phyloP scores from a whole-genome alignment of 2,888 invertebrate genomes.

The Ennomos quercinarius region DNA sequence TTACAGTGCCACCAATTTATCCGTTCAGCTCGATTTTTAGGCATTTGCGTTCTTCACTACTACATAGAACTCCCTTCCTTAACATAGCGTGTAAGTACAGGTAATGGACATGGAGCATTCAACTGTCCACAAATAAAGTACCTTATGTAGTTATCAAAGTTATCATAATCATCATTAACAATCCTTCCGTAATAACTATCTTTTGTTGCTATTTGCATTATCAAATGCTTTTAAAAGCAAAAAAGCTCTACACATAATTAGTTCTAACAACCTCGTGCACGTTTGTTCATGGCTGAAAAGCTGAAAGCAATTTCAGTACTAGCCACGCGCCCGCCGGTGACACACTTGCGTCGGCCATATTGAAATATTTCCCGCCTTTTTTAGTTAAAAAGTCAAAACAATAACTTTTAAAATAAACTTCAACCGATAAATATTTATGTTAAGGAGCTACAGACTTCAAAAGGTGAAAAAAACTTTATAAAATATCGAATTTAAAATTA shows the following conservation, averaged over 20 bases:
- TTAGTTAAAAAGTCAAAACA: slow-evolving; percentile 29
- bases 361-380: slow-evolving; percentile 62
- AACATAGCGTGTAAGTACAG: too few relatives aligned
- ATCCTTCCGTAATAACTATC: slow-evolving; percentile 10
- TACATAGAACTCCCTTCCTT: too few relatives aligned
- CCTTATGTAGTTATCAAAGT: too few relatives aligned
- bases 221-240: slow-evolving; percentile 38
- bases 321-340: slow-evolving; percentile 58
- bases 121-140: too few relatives aligned
- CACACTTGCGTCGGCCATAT: slow-evolving; percentile 61
- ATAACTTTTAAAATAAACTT: slow-evolving; percentile 1
- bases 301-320: slow-evolving; percentile 66
- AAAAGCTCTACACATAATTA: slow-evolving; percentile 46
- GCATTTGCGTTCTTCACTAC: too few relatives aligned
- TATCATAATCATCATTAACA: too few relatives aligned
- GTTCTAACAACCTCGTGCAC: slow-evolving; percentile 43
- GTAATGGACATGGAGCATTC: too few relatives aligned
- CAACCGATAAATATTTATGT: background rate
- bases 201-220: slow-evolving; percentile 11
- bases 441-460: too few relatives aligned
- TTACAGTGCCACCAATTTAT: too few relatives aligned
- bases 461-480: too few relatives aligned
- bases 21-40: too few relatives aligned
- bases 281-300: slow-evolving; percentile 44
- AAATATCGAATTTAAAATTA: background rate